Percentiles rank a stretch among this genome's conserved stretches.
Conservation (phyloP, 1,140 invertebrate genomes). For the Drosophila kohkoa region DNA sequence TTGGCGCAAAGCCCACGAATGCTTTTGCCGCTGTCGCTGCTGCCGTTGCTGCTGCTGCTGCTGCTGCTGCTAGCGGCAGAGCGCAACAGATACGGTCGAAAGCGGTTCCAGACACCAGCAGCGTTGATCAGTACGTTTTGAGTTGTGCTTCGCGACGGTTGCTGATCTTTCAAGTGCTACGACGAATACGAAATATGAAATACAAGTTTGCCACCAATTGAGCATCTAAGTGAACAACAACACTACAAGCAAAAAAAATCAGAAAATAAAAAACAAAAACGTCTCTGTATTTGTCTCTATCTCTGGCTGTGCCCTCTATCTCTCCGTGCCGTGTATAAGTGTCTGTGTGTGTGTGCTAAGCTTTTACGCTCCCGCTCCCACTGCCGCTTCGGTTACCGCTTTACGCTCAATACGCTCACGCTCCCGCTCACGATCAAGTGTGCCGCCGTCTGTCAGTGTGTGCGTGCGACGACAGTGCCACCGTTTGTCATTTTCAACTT, state of each 20-base stretch:
- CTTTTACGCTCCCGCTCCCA: slow-evolving; percentile 53
- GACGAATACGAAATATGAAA: slow-evolving; percentile 54
- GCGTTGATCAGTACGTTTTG: slow-evolving; percentile 81
- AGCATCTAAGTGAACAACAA: slow-evolving; percentile 59
- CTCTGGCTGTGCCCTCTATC: slow-evolving; percentile 44
- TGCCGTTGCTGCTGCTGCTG: slow-evolving; percentile 38
- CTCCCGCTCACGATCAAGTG: slow-evolving; percentile 29
- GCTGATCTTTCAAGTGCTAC: slow-evolving; percentile 70
- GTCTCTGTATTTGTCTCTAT: slow-evolving; percentile 51
- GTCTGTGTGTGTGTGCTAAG: slow-evolving; percentile 59
- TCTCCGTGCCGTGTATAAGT: slow-evolving; percentile 10
- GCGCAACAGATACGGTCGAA: slow-evolving; percentile 71
- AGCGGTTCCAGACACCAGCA: slow-evolving; percentile 72
- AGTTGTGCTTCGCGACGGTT: slow-evolving; percentile 84
- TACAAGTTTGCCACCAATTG: slow-evolving; percentile 50
- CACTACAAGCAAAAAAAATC: slow-evolving; percentile 3
- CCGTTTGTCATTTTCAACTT: slow-evolving; percentile 62
- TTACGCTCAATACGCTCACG: slow-evolving; percentile 43
- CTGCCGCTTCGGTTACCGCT: slow-evolving; percentile 2
- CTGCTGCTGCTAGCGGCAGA: slow-evolving; percentile 52
- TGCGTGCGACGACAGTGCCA: slow-evolving; percentile 33
- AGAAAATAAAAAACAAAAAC: slow-evolving; percentile 26
- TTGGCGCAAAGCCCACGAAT: slow-evolving; percentile 28
- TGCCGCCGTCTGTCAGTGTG: slow-evolving; percentile 39
- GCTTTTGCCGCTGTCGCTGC: slow-evolving; percentile 42